Evolutionary conservation across 2,113 vertebrate species (phyloP).

Genomic region (Phalacrocorax pelagicus): DNA sequence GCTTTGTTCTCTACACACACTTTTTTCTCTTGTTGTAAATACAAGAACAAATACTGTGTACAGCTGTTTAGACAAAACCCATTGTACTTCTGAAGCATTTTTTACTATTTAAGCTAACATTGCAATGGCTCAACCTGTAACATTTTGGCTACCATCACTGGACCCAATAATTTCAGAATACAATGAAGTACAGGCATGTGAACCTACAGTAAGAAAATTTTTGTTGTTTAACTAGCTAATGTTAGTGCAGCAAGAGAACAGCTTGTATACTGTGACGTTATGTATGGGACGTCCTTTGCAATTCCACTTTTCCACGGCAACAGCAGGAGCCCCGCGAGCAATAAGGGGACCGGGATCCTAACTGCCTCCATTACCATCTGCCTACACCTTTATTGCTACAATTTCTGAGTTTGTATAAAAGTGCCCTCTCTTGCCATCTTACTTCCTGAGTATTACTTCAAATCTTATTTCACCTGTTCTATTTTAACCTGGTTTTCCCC

Average conservation of each 20-base stretch:
- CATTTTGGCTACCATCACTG: background rate
- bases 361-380: background rate
- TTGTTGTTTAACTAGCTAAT: background rate
- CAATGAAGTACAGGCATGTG: background rate
- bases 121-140: background rate
- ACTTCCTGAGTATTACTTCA: background rate
- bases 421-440: background rate
- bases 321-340: background rate
- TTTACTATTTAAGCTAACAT: background rate
- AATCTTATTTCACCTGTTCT: background rate
- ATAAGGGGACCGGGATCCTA: background rate
- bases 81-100: background rate
- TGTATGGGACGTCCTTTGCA: background rate
- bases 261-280: no score
- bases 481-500: background rate
- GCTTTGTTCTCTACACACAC: background rate
- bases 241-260: background rate
- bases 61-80: background rate
- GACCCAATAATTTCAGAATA: background rate
- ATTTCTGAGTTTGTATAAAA: background rate
- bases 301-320: background rate
- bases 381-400: background rate
- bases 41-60: background rate
- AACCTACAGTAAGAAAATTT: background rate
- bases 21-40: background rate